Evolutionary conservation across 2,888 invertebrate genomes (phyloP), one percentile per base, ranked within the genome.

Genomic region (Microctonus aethiopoides): DNA sequence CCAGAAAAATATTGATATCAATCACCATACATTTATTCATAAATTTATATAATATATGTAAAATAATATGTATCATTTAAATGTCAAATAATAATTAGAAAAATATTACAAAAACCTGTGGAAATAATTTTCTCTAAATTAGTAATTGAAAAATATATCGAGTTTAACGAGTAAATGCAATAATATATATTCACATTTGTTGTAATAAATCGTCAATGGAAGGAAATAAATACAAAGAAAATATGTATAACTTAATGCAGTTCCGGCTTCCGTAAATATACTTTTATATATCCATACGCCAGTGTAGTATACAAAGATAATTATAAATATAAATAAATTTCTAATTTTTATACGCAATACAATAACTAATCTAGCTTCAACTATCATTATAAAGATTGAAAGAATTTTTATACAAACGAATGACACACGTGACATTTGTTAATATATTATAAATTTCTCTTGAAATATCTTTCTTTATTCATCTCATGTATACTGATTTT

Each of bases 81-180:
- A n/a, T n/a, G n/a, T n/a, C n/a, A n/a, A n/a, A n/a, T n/a, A n/a
- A n/a, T n/a, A n/a, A n/a, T n/a, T n/a, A 13, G 13, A 16, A 46
- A 46, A 16, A 16, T 16, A 0, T 46, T 7, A 46, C 46, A 46
- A 26, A 26, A 32, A 32, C 2, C 57, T 29, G 32, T 4, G 16
- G 57, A 34, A 57, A 57, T 57, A 32, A 57, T 57, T 29, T 57
- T 57, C 57, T 57, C 32, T 57, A 57, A 57, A 57, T 57, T 34
- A 34, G 57, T 34, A 34, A 20, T 57, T 57, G 32, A 57, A 32
- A 32, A 32, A 16, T 54, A 10, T 32, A 57, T 57, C 34, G 57
- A 57, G 57, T 57, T 57, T 57, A 57, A 57, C 57, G 57, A 29
- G 57, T 57, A 6, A 46, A 16, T 46, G n/a, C 16, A 16, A n/a